Percentiles rank a stretch among this genome's conserved stretches.
These are phyloP conservation scores for Bufotes viridis DNA, from an alignment of 2,797 vertebrate genomes.

Conservation along the genomic window DNA sequence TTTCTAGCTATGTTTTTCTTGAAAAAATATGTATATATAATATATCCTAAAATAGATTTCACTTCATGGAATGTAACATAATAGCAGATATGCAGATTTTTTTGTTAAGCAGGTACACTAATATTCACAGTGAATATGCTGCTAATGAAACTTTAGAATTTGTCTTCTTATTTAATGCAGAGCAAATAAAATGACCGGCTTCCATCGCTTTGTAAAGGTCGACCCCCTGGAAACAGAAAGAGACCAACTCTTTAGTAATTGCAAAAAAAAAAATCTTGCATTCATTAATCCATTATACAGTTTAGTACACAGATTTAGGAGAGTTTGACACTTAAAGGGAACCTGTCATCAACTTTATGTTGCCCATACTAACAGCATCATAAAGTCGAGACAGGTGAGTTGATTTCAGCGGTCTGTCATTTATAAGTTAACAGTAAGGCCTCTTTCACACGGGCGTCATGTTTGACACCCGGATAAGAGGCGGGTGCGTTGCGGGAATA, in stretches of 20 bases:
- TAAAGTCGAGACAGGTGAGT: too few species aligned
- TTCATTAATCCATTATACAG: not conserved
- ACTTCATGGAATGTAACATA: not conserved
- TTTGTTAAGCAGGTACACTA: not conserved
- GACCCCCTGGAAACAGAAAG: slow-evolving; percentile 80
- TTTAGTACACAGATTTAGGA: not conserved
- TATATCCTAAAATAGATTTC: not conserved
- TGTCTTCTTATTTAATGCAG: slow-evolving; percentile 82
- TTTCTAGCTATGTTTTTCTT: not conserved
- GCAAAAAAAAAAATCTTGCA: not conserved
- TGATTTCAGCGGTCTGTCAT: too few species aligned
- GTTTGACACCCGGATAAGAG: too few species aligned
- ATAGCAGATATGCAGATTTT: not conserved
- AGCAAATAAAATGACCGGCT: slow-evolving; percentile 89
- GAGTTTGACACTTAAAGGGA: not conserved
- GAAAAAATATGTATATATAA: not conserved
- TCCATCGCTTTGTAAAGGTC: slow-evolving; percentile 86
- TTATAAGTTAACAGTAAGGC: too few species aligned
- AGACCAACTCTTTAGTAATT: not conserved
- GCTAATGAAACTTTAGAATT: slow-evolving; percentile 91
- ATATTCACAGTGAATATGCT: slow-evolving; percentile 69
- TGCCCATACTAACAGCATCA: too few species aligned
- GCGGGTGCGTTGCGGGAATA: too few species aligned
- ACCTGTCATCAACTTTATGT: too few species aligned
- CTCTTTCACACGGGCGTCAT: too few species aligned